These are phyloP conservation scores for Eupsilia transversa DNA, from an alignment of 2,888 invertebrate species.

Conservation along the genomic window DNA sequence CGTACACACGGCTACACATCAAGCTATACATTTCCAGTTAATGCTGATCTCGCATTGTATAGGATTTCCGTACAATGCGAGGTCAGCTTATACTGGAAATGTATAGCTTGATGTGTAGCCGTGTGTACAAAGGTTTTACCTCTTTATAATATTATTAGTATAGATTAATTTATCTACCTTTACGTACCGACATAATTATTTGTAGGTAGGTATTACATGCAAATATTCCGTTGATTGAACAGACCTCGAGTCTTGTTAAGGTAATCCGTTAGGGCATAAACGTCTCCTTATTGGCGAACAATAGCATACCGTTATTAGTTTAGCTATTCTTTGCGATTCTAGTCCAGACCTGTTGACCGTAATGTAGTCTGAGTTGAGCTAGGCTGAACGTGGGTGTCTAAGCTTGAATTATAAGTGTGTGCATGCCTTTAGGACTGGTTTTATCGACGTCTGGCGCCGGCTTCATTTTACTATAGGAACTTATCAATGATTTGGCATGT, in stretches of 20 bases:
- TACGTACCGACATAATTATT: not conserved
- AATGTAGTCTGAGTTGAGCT: constrained; percentile 17
- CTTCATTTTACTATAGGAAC: not conserved
- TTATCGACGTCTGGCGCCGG: constrained; percentile 35
- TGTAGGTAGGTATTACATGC: constrained; percentile 2
- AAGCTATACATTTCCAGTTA: too few species aligned
- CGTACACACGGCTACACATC: too few species aligned
- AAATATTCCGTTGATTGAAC: constrained; percentile 26
- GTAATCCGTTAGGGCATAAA: constrained; percentile 53
- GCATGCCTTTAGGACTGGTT: not conserved
- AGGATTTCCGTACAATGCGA: too few species aligned
- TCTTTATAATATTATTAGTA: too few species aligned
- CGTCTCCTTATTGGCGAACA: constrained; percentile 51
- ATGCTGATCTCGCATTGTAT: too few species aligned
- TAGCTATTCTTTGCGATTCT: constrained; percentile 39
- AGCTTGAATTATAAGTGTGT: constrained; percentile 41
- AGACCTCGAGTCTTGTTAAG: constrained; percentile 13
- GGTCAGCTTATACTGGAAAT: too few species aligned
- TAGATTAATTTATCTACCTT: not conserved
- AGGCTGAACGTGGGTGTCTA: constrained; percentile 21
- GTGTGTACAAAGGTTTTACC: too few species aligned
- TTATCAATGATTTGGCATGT: not conserved
- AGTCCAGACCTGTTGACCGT: constrained; percentile 20
- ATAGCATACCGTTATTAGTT: constrained; percentile 51
- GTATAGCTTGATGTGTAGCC: too few species aligned